These are phyloP conservation scores for Macrocentrus cingulum DNA, from an alignment of 1,140 invertebrate genomes.

Conservation along the genomic window DNA sequence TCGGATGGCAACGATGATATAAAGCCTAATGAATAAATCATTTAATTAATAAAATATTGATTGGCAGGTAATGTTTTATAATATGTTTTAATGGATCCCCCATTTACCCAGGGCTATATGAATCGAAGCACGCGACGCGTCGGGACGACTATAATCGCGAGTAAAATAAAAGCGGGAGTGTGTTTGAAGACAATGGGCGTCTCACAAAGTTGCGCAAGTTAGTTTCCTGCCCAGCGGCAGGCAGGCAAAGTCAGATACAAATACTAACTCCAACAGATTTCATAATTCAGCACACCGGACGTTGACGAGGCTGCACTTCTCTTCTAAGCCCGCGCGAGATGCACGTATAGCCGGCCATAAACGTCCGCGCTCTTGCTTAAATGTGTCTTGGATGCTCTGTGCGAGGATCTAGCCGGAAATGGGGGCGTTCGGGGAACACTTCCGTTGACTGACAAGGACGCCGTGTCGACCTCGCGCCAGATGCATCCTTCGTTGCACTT, in stretches of 20 bases:
- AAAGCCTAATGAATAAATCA: no score
- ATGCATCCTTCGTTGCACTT: slow-evolving; percentile 56
- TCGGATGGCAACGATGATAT: no score
- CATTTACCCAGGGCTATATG: neutral
- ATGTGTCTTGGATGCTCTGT: neutral
- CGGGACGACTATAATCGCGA: slow-evolving; percentile 12
- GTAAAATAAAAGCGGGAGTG: neutral
- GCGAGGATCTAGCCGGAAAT: neutral
- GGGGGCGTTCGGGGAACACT: slow-evolving; percentile 36
- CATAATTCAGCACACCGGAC: slow-evolving; percentile 41
- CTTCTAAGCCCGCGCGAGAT: neutral
- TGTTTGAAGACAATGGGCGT: slow-evolving; percentile 49
- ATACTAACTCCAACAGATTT: slow-evolving; percentile 3
- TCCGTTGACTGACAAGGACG: slow-evolving; percentile 53
- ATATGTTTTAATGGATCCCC: neutral
- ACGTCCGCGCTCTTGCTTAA: no score
- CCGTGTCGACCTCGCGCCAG: slow-evolving; percentile 52
- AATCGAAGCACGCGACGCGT: slow-evolving; percentile 19
- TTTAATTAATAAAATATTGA: no score
- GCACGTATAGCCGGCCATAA: no score
- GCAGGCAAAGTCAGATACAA: slow-evolving; percentile 26
- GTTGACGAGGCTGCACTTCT: slow-evolving; percentile 50
- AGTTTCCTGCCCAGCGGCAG: slow-evolving; percentile 46
- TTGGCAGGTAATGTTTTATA: no score
- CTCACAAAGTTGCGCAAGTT: slow-evolving; percentile 45